Conservation (phyloP, 2,797 vertebrate species). For the Tiaroga cobitis region DNA sequence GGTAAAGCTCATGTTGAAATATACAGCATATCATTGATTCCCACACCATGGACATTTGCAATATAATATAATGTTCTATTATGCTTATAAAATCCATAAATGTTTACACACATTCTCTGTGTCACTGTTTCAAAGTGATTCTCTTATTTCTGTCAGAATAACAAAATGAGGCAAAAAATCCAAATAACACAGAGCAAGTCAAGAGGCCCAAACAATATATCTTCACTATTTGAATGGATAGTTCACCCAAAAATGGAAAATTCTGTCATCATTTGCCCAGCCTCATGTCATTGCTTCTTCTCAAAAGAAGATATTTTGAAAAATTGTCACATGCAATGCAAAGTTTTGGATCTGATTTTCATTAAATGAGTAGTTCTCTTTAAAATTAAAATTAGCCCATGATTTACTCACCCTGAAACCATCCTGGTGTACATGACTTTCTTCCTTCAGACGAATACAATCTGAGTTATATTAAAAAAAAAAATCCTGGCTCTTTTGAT, state of each 20-base stretch:
- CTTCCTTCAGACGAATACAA: too few relatives aligned
- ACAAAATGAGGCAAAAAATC: neutral
- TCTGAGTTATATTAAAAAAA: too few relatives aligned
- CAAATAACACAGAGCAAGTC: neutral
- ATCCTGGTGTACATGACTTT: too few relatives aligned
- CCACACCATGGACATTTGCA: neutral
- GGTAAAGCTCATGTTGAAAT: neutral
- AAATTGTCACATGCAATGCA: neutral
- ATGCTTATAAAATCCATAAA: neutral
- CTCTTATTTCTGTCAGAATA: neutral
- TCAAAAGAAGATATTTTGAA: neutral
- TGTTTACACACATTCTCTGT: neutral
- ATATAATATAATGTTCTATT: too few relatives aligned
- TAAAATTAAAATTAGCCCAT: too few relatives aligned
- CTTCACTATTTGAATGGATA: neutral
- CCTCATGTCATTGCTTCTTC: neutral
- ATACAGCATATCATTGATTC: neutral
- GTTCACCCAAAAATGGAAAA: neutral
- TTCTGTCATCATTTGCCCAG: neutral
- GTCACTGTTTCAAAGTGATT: neutral
- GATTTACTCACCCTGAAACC: too few relatives aligned
- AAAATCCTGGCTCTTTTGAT: too few relatives aligned
- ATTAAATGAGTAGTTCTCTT: neutral
- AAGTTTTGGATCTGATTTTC: neutral
- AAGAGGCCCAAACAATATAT: neutral